Evolutionary conservation across 2,888 invertebrate species (phyloP), one percentile per base, ranked within the genome.

Genomic region (Caradrina kadenii): DNA sequence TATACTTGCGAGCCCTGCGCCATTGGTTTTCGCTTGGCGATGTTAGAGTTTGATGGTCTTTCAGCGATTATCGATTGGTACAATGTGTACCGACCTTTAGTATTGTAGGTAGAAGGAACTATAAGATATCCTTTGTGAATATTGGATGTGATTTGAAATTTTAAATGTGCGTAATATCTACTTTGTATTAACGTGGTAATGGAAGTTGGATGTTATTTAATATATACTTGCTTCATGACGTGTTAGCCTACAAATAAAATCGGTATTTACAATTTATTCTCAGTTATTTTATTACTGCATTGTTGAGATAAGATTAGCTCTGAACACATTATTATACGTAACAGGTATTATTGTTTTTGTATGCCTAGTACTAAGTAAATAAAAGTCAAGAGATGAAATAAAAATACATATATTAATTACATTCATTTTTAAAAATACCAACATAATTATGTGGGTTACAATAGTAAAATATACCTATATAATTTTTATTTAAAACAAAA

Each of bases 351-450:
- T 45, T 45, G 3, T 45, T 17, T 45, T 2, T n/a, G 39, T 58
- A 6, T 22, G 26, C 26, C 26, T 13, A n/a, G 5, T 17, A 17
- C 45, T n/a, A 52, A 26, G 6, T 7, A 19, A 89, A 93, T 91
- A 90, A 90, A 94, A 94, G 91, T 82, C 86, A 83, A n/a, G 87
- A 66, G 79, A 87, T 90, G 95, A 96, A 96, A 96, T 96, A 96
- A 96, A 96, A 96, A 96, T 96, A 96, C 96, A 96, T 96, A 96
- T 96, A 96, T 96, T 96, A 95, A 94, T 95, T 94, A 96, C 95
- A 95, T 96, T 93, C 94, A 96, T 96, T 94, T 96, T 35, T 35
- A 35, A 94, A 96, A 95, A 94, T 95, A 95, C 96, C 95, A 95
- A 95, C 95, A 93, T 94, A 95, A 96, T 93, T 94, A 93, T 93